Percentiles rank a stretch among this genome's conserved stretches.
Conservation (phyloP, 2,888 invertebrate species). For the Nomada fucata region DNA sequence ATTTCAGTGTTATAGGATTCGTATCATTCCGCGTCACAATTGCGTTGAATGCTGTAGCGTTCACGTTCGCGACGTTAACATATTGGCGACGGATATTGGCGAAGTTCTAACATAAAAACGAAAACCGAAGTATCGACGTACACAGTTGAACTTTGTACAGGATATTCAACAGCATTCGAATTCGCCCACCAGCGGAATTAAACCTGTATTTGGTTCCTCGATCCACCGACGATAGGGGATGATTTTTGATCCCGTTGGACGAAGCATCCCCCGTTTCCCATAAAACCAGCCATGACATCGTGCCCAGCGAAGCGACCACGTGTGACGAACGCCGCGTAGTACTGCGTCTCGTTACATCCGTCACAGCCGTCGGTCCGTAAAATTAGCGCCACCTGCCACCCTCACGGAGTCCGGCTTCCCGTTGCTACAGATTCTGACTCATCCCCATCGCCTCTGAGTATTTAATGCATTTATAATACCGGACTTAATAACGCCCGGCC, state of each 20-base stretch:
- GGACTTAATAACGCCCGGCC: conserved; percentile 80
- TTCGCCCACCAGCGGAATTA: not conserved
- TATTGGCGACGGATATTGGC: too few species aligned
- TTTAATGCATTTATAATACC: conserved; percentile 83
- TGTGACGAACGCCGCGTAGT: conserved; percentile 68
- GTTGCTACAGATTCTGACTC: conserved; percentile 67
- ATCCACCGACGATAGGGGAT: conserved; percentile 40
- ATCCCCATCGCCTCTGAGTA: conserved; percentile 68
- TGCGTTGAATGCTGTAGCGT: too few species aligned
- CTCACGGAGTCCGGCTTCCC: conserved; percentile 71
- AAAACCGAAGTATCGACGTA: too few species aligned
- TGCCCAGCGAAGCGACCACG: conserved; percentile 76
- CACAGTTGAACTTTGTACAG: not conserved
- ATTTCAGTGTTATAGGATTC: too few species aligned
- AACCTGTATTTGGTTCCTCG: not conserved
- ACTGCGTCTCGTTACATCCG: conserved; percentile 82
- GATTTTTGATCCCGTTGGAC: conserved; percentile 53
- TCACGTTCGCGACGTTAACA: too few species aligned
- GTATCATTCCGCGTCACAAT: too few species aligned
- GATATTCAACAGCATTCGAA: not conserved
- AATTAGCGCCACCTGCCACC: conserved; percentile 84
- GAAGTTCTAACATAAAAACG: too few species aligned
- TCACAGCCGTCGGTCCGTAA: conserved; percentile 83
- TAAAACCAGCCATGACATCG: conserved; percentile 83
- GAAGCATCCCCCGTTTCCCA: conserved; percentile 74